These are phyloP conservation scores for Baccha elongata DNA, from an alignment of 2,888 invertebrate species.

Conservation along the genomic window DNA sequence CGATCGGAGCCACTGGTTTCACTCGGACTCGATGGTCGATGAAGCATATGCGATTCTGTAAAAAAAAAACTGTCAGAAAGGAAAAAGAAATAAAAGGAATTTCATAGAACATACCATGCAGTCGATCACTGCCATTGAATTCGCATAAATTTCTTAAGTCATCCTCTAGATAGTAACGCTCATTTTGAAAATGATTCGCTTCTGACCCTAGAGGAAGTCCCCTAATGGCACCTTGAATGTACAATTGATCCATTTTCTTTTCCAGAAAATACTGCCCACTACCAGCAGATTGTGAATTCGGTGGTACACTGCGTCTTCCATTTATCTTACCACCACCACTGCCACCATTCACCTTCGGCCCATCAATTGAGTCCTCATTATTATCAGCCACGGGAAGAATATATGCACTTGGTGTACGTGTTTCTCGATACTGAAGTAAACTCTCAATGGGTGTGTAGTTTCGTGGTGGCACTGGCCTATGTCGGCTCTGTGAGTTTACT, in stretches of 20 bases:
- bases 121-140: constrained; percentile 79
- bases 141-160: constrained; percentile 77
- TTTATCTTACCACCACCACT: constrained; percentile 74
- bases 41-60: constrained; percentile 78
- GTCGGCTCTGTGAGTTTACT: constrained; percentile 63
- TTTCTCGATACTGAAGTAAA: constrained; percentile 77
- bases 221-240: constrained; percentile 80
- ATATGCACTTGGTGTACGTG: constrained; percentile 76
- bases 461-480: constrained; percentile 74
- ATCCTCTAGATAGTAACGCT: constrained; percentile 81
- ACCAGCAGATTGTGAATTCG: constrained; percentile 75
- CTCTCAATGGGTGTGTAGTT: constrained; percentile 80
- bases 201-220: constrained; percentile 81
- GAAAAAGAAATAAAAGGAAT: neutral
- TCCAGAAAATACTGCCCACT: constrained; percentile 81
- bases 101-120: constrained; percentile 76
- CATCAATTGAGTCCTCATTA: constrained; percentile 79
- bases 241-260: constrained; percentile 82
- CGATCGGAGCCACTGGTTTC: constrained; percentile 82
- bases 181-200: constrained; percentile 81
- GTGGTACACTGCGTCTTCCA: constrained; percentile 80
- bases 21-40: constrained; percentile 81
- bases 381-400: constrained; percentile 78
- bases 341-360: constrained; percentile 74
- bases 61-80: neutral